Base-by-base conservation (phyloP, 2,113 vertebrate species). In the Pelecanoides urinatrix region DNA sequence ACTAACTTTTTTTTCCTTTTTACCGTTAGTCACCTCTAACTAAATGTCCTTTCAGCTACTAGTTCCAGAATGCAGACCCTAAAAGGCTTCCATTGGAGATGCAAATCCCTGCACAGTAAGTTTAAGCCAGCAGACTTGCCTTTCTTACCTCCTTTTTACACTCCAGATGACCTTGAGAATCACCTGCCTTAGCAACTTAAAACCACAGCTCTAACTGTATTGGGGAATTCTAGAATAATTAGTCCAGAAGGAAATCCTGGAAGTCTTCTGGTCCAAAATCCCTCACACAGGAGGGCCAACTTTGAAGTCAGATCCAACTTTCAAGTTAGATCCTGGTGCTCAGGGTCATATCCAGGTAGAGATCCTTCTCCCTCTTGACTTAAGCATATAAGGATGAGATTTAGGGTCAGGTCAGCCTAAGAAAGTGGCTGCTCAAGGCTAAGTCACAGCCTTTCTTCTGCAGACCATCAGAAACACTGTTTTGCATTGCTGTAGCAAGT, bases 91-190 rank as follows among this genome's bases (percentile, higher is more conserved):
- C 14, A 12, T 3, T 47, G 16, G 25, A 90, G 8, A 5, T 53
- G 11, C 9, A 14, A 6, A 34, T 17, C 9, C 11, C 36, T 45
- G 30, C 5, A 52, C 0, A 1, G 9, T 16, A 92, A 53, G 3
- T 49, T 85, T 30, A 78, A 66, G 32, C 9, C 67, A 61, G 4
- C 16, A 73, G 15, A 4, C 2, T 77, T 49, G 9, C 4, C 32
- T 70, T 93, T 93, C 65, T 71, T 71, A 38, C 19, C 4, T 45
- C 17, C 29, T 73, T 82, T 81, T 73, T 62, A 29, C 13, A 42
- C 11, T 77, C 53, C 53, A 72, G 18, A 1, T 56, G 16, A 3
- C 29, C 14, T 82, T 81, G 38, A 32, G 36, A 52, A 40, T 56
- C 36, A 58, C 44, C 19, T 58, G 16, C 23, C 34, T 71, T 27